phyloP scores from a whole-genome alignment of 2,888 invertebrate species.

The Theodoxus fluviatilis region DNA sequence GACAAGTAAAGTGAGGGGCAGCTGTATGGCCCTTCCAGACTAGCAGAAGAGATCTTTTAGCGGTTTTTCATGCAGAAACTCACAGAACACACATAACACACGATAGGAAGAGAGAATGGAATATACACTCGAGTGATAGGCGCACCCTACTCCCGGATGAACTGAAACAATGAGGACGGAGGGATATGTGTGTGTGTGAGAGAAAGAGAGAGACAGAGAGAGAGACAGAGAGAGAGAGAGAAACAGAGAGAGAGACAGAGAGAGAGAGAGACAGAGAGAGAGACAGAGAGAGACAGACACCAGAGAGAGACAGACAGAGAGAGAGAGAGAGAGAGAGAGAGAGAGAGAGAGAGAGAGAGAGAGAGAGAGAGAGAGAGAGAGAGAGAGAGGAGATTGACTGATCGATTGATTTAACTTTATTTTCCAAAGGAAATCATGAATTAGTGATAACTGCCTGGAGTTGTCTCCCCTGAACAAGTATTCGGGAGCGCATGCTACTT shows the following conservation, averaged over 20 bases:
- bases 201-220: neutral
- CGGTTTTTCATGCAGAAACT: too few relatives aligned
- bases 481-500: too few relatives aligned
- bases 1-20: too few relatives aligned
- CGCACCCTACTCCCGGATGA: neutral
- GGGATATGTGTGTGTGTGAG: neutral
- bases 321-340: neutral
- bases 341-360: neutral
- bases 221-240: slow-evolving; percentile 14
- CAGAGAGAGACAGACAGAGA: slow-evolving; percentile 9
- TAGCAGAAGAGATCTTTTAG: too few relatives aligned
- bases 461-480: too few relatives aligned
- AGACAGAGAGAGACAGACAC: slow-evolving; percentile 8
- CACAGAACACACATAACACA: too few relatives aligned
- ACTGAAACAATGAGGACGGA: neutral
- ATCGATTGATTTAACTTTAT: too few relatives aligned
- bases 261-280: neutral
- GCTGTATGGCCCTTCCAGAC: too few relatives aligned
- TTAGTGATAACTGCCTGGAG: too few relatives aligned
- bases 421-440: too few relatives aligned
- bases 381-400: neutral
- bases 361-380: slow-evolving; percentile 15
- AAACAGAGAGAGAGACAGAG: neutral
- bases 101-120: too few relatives aligned
- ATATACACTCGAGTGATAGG: too few relatives aligned